Evolutionary conservation across 1,140 invertebrate genomes (phyloP).

Genomic region (Euura lappo): DNA sequence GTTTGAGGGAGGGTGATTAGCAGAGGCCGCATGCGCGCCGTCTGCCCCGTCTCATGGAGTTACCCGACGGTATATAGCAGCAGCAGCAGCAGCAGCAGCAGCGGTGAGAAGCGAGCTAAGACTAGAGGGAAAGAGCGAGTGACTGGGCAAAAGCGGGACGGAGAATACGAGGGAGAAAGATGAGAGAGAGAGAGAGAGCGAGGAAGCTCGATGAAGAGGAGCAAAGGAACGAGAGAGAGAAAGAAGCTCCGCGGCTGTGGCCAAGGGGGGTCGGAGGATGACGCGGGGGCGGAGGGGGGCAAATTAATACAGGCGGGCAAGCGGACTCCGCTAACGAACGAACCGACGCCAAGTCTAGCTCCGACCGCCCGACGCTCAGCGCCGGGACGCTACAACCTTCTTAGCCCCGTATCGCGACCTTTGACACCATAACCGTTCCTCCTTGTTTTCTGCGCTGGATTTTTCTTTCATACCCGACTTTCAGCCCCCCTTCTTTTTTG

Average conservation of each 20-base stretch:
- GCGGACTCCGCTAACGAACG: slow-evolving; percentile 56
- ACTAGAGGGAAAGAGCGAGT: slow-evolving; percentile 23
- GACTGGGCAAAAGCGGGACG: slow-evolving; percentile 12
- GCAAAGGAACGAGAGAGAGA: background rate
- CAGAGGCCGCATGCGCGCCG: slow-evolving; percentile 49
- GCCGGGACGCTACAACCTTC: slow-evolving; percentile 34
- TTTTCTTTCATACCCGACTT: slow-evolving; percentile 2
- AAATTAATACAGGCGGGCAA: slow-evolving; percentile 58
- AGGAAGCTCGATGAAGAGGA: background rate
- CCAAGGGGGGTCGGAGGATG: slow-evolving; percentile 20
- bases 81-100: background rate
- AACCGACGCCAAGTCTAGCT: slow-evolving; percentile 55
- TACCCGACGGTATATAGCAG: slow-evolving; percentile 16
- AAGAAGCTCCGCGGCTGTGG: background rate
- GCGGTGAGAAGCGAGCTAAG: slow-evolving; percentile 17
- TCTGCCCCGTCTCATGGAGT: slow-evolving; percentile 30
- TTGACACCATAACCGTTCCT: background rate
- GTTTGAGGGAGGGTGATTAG: slow-evolving; percentile 43
- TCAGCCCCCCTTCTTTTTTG: slow-evolving; percentile 12
- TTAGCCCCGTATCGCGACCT: background rate
- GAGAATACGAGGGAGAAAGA: background rate
- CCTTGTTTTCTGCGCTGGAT: background rate
- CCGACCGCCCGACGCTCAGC: slow-evolving; percentile 48
- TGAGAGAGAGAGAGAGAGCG: background rate
- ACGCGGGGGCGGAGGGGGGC: slow-evolving; percentile 31